A percentile compares a stretch with the other conserved stretches of the same genome.
These are phyloP conservation scores for Megaceryle maxima DNA, from an alignment of 2,113 vertebrate species.

Conservation along the genomic window DNA sequence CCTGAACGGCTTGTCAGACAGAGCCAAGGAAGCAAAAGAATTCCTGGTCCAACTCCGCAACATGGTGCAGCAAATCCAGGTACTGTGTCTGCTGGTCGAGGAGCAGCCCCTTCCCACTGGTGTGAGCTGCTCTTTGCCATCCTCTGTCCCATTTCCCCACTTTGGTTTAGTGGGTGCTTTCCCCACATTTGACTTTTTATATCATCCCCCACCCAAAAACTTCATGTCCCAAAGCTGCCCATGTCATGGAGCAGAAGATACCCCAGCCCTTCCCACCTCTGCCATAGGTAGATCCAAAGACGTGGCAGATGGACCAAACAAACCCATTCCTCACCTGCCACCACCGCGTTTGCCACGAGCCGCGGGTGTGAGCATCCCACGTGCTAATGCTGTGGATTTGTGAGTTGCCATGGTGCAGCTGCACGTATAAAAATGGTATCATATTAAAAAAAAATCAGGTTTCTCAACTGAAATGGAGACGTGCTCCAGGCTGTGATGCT, in stretches of 20 bases:
- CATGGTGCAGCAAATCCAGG: slow-evolving; percentile 98
- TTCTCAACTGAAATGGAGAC: rapidly evolving
- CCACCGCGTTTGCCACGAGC: rapidly evolving
- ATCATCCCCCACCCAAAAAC: not conserved
- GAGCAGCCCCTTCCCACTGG: not conserved
- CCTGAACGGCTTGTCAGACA: slow-evolving; percentile 92
- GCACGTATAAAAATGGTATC: rapidly evolving
- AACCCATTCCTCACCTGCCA: not conserved
- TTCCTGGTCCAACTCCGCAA: slow-evolving; percentile 95
- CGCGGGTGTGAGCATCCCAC: rapidly evolving
- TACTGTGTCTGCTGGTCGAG: slow-evolving; percentile 34
- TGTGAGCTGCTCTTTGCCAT: not conserved
- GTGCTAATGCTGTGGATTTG: rapidly evolving
- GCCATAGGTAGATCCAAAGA: not conserved
- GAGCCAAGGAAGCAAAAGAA: slow-evolving; percentile 96
- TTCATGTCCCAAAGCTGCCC: not conserved
- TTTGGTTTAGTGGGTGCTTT: not conserved
- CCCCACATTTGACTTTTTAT: not conserved
- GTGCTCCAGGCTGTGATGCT: not conserved
- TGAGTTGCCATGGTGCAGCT: not conserved
- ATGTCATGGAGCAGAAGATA: not conserved
- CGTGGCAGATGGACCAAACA: not conserved
- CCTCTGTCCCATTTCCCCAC: not conserved
- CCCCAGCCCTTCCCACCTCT: not conserved
- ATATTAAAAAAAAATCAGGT: not conserved